Base-by-base conservation (phyloP, 2,113 vertebrate genomes). In the Sturnira hondurensis region DNA sequence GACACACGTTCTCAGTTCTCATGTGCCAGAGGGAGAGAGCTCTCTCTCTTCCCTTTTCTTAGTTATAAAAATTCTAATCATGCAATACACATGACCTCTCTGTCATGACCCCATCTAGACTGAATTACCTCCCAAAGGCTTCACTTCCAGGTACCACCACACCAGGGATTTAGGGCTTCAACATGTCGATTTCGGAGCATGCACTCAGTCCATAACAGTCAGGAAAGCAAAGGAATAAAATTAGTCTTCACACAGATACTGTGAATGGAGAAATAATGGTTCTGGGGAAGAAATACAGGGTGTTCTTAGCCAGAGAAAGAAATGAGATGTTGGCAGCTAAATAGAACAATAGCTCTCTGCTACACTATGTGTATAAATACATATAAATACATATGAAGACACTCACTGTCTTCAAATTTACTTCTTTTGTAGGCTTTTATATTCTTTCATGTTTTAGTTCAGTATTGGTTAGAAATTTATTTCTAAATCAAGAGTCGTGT, bases 401-500 rank as follows among this genome's bases (percentile, higher is more conserved):
- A n/a, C 2, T 13, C 2, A 80, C 3, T 82, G 38, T 90, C 19
- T 38, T 87, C 36, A 93, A 54, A 74, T 88, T 85, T 36, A 17
- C 4, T 96, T 96, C 41, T 36, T 91, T 56, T 50, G n/a, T 58
- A 58, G 11, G 16, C 20, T 28, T 88, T 52, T 70, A 52, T 78
- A 7, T 78, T 73, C 8, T 77, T 19, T 50, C 82, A 91, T 45
- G 28, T 85, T 83, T 90, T 16, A 67, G 33, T 14, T 20, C 6
- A 58, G 5, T 77, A 28, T 33, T 93, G 17, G 16, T 56, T 68
- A 56, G 38, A 96, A 71, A 74, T 71, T 43, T 24, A 71, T 86
- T 65, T 91, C 52, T 86, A 89, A 93, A 86, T 83, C 33, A 90
- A 74, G 17, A 94, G 8, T 31, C 63, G 33, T 71, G 82, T 94